These are phyloP conservation scores for Mormyrus lacerda DNA, from an alignment of 2,113 vertebrate genomes.

Conservation along the genomic window DNA sequence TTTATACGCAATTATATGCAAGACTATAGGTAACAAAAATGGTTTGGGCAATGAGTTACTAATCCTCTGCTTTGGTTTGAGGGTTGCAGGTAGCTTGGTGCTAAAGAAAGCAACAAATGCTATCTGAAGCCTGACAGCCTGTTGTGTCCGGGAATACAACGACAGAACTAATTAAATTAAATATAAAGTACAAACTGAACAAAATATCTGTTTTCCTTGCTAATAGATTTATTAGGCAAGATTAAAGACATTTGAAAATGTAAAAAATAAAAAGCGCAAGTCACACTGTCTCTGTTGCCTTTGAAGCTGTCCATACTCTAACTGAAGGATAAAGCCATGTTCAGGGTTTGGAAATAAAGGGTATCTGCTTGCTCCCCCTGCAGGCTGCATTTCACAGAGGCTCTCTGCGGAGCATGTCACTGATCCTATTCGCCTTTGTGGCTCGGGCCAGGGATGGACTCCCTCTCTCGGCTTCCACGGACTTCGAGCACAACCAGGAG, in stretches of 20 bases:
- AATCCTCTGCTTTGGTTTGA: not conserved
- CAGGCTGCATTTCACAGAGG: slow-evolving; percentile 69
- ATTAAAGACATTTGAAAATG: not conserved
- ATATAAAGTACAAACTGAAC: not conserved
- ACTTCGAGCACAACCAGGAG: slow-evolving; percentile 77
- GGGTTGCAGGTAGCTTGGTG: not conserved
- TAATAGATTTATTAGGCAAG: not conserved
- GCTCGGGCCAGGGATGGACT: slow-evolving; percentile 89
- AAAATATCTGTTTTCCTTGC: not conserved
- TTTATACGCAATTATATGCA: not conserved
- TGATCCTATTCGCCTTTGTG: slow-evolving; percentile 91
- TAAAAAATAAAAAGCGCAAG: not conserved
- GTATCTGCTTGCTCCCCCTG: not conserved
- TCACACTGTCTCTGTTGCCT: not conserved
- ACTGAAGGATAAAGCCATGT: not conserved
- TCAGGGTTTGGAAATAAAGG: not conserved
- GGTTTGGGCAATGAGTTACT: not conserved
- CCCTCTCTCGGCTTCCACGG: slow-evolving; percentile 93
- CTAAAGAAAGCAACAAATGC: not conserved
- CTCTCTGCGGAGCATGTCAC: slow-evolving; percentile 73
- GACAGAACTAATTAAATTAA: not conserved
- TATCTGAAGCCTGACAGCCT: not conserved
- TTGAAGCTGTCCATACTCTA: not conserved
- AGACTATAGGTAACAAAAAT: not conserved
- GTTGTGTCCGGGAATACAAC: not conserved